Evolutionary conservation across 2,797 vertebrate species (phyloP).

Genomic region (Adrianichthys oophorus): DNA sequence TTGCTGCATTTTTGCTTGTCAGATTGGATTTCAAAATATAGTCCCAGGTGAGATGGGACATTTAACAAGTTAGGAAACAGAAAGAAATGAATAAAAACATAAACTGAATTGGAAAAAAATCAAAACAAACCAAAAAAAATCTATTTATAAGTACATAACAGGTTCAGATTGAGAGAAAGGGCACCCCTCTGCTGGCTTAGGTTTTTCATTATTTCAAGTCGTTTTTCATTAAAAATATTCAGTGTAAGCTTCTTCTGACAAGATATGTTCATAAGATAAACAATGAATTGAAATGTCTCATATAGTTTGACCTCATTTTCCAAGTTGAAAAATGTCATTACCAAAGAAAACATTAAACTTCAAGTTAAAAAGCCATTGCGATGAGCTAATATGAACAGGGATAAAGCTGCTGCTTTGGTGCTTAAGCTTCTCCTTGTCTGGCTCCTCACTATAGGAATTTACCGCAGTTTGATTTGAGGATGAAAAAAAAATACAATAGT

Average conservation of each 20-base stretch:
- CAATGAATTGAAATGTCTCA: slow-evolving; percentile 21
- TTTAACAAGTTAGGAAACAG: no score
- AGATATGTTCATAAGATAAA: slow-evolving; percentile 26
- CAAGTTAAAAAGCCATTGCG: slow-evolving; percentile 22
- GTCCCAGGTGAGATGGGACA: no score
- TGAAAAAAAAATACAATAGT: slow-evolving; percentile 17
- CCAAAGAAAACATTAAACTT: slow-evolving; percentile 41
- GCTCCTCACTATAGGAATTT: slow-evolving; percentile 27
- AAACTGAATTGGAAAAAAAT: no score
- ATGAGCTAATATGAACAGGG: slow-evolving; percentile 34
- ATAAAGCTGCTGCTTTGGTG: slow-evolving; percentile 22
- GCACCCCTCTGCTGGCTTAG: no score
- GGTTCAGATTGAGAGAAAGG: no score
- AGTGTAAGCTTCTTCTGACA: slow-evolving; percentile 14
- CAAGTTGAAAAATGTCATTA: slow-evolving; percentile 50
- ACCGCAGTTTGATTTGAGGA: slow-evolving; percentile 15
- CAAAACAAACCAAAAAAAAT: no score
- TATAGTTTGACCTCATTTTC: slow-evolving; percentile 37
- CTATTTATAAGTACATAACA: no score
- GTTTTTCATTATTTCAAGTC: no score
- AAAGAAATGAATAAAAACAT: no score
- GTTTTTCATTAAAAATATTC: slow-evolving; percentile 44
- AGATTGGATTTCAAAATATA: no score
- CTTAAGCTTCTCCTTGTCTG: slow-evolving; percentile 20
- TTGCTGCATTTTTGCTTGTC: no score